Evolutionary conservation across 2,797 vertebrate species (phyloP).

Genomic region (Threskiornis aethiopicus): DNA sequence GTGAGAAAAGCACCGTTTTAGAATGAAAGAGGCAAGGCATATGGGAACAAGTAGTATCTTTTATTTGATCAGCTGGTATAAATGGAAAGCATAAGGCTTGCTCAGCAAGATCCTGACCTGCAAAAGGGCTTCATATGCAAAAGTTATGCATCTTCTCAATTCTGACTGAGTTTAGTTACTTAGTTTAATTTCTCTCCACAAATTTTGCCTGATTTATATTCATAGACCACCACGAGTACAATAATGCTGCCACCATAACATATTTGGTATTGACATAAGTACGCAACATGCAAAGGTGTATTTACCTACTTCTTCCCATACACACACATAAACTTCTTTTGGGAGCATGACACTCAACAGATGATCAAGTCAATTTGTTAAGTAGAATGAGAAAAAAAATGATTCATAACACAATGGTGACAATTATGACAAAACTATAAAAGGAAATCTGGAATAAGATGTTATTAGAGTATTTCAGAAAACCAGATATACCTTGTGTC

Average conservation of each 20-base stretch:
- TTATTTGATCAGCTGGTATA: not conserved
- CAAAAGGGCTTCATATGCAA: not conserved
- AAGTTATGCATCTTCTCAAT: not conserved
- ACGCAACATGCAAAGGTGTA: not conserved
- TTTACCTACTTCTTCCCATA: not conserved
- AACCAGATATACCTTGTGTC: not conserved
- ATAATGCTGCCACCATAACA: not conserved
- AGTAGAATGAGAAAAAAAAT: not conserved
- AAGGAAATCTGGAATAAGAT: not conserved
- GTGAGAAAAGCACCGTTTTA: not conserved
- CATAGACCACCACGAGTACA: not conserved
- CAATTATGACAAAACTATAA: not conserved
- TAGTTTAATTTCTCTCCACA: not conserved
- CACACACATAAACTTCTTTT: not conserved
- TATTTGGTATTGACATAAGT: not conserved
- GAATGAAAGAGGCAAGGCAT: not conserved
- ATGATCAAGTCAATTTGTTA: not conserved
- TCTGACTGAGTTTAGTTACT: not conserved
- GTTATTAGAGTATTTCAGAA: not conserved
- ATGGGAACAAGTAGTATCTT: not conserved
- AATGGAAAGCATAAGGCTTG: not conserved
- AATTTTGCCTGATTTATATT: not conserved
- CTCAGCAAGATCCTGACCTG: not conserved
- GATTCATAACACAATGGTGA: accelerated
- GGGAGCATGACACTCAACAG: not conserved